Base-by-base conservation (phyloP, 1,140 invertebrate genomes). In the Laupala kohalensis region DNA sequence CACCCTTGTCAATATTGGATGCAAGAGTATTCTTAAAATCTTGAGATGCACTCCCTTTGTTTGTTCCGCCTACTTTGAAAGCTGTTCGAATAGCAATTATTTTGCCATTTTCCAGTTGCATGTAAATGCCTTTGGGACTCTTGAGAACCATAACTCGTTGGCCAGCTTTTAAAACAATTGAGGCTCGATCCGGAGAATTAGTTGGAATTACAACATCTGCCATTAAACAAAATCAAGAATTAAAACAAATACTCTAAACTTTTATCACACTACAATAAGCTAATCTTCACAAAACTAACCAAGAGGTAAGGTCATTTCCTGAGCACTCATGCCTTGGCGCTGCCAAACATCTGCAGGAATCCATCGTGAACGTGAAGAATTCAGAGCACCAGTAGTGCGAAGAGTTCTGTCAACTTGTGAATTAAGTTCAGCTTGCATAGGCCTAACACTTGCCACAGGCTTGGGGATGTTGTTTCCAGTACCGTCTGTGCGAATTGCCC, bases 91-190 rank as follows among this genome's bases (percentile, higher is more conserved):
- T 96, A n/a, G 95, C 94, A 77, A 97, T 96, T 72, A 97, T 95
- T 83, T 96, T 96, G n/a, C 94, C 94, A 77, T 94, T 94, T 78
- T 94, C 93, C 25, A 96, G 83, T 74, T 96, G 92, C 88, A 98
- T 94, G 80, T 97, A 97, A 72, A 97, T 95, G 30, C 95, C 95
- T 82, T 96, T 96, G 0, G 93, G 91, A 23, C 94, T 96, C 79
- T 96, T 96, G 2, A 98, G 84, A 4, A 98, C 93, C 85, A 96
- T 90, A 0, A 98, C 93, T 75, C 94, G 88, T 79, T 97, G 94
- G 0, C 95, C 95, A 5, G 94, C 92, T 79, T 95, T 95, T 23
- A 98, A 82, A 9, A 93, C 90, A 72, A 93, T 95, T 67, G 79
- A 82, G 76, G 90, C 92, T 76, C 91, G 90, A 75, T 92, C 93